Base-by-base conservation (phyloP, 2,888 invertebrate genomes). In the Lasioglossum pauxillum region DNA sequence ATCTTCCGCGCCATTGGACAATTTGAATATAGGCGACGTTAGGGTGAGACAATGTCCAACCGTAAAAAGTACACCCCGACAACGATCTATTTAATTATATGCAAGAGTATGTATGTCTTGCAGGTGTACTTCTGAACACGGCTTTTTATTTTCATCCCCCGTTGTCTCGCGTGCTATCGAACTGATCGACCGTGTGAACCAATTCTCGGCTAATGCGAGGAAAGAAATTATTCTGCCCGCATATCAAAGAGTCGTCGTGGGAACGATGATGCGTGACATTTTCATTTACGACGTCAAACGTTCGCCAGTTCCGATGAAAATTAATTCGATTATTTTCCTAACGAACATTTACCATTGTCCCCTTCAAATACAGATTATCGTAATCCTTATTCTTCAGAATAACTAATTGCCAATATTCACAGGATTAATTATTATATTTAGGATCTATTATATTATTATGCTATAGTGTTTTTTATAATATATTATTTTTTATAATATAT, bases 151-250 rank as follows among this genome's bases (percentile, higher is more conserved):
- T 86, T 83, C 84, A 49, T 75, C 71, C 75, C 78, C 82, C 64
- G 49, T 35, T 46, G 53, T 38, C 72, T 31, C 31, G 12, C 72
- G 73, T 41, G 73, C 83, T 49, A 75, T 60, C 49, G 69, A 87
- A 73, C 87, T 88, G 88, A 93, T 93, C 90, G 89, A 89, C 89
- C 92, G 92, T 93, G 93, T 90, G 92, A 92, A 93, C 89, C 80
- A 82, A 88, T 88, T 60, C 71, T 75, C 53, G 19, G 23, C 49
- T 16, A 53, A 83, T 57, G 23, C 49, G 35, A 80, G 31, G 67
- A 79, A 78, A 38, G 19, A 73, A 81, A 38, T 76, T 60, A 72
- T 71, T 41, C 67, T 27, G 67, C 90, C 90, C 90, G 89, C 82
- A 89, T 89, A 69, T 85, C 72, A 72, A 67, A 38, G 74, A n/a